These are phyloP conservation scores for Conistra vaccinii DNA, from an alignment of 2,888 invertebrate species.

Conservation along the genomic window DNA sequence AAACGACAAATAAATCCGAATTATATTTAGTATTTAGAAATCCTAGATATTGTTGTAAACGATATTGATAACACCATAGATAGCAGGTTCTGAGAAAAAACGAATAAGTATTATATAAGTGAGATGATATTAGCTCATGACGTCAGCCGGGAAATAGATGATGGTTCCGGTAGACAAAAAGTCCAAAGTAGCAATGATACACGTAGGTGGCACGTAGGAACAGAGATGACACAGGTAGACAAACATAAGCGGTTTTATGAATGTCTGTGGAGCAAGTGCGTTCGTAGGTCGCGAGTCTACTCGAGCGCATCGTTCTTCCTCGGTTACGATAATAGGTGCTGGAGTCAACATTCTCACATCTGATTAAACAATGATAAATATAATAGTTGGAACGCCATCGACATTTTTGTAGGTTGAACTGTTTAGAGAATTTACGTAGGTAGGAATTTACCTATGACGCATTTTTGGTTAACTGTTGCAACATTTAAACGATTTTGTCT, in stretches of 20 bases:
- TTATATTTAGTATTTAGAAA: background rate
- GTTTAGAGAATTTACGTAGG: background rate
- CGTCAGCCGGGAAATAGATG: conserved; percentile 26
- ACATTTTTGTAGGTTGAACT: conserved; percentile 6
- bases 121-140: conserved; percentile 15
- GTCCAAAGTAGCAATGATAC: conserved; percentile 6
- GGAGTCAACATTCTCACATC: conserved; percentile 46
- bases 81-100: conserved; percentile 10
- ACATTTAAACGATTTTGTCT: background rate
- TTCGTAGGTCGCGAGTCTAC: conserved; percentile 71
- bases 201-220: conserved; percentile 38
- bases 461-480: background rate
- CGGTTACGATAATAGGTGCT: conserved; percentile 44
- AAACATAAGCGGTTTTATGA: conserved; percentile 30
- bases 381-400: background rate
- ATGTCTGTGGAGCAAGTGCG: conserved; percentile 58
- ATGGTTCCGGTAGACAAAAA: conserved; percentile 11
- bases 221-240: conserved; percentile 25
- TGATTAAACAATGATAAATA: conserved; percentile 61
- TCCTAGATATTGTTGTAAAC: background rate
- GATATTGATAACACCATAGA: conserved; percentile 1
- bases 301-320: conserved; percentile 70
- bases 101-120: background rate
- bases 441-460: background rate
- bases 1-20: conserved; percentile 3